Conservation (phyloP, 2,888 invertebrate genomes). For the Nipponacmea schrenckii region DNA sequence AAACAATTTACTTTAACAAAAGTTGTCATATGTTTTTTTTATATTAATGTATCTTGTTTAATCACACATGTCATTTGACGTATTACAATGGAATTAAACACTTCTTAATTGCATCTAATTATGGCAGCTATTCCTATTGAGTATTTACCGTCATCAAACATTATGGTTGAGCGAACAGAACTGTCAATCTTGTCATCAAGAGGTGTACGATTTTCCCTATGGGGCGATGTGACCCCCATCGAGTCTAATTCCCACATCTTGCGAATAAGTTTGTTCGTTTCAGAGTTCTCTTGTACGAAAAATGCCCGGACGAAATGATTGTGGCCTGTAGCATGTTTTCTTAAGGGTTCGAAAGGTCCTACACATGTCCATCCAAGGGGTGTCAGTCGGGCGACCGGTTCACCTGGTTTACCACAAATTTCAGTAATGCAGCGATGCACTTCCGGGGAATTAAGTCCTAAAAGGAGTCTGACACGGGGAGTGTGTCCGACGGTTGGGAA, state of each 20-base stretch:
- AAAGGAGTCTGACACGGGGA: conserved; percentile 12
- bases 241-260: background rate
- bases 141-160: background rate
- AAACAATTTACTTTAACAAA: too few species aligned
- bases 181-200: background rate
- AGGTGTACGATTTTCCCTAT: background rate
- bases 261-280: background rate
- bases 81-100: too few species aligned
- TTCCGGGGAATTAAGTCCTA: conserved; percentile 13
- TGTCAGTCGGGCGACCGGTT: conserved; percentile 17
- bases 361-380: conserved; percentile 20
- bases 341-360: background rate
- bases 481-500: conserved; percentile 8
- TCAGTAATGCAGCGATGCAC: conserved; percentile 11
- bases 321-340: too few species aligned
- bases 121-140: background rate
- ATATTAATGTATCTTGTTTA: too few species aligned
- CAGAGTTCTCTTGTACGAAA: background rate
- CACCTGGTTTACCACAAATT: conserved; percentile 13
- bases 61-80: too few species aligned
- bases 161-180: background rate
- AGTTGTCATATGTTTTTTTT: too few species aligned
- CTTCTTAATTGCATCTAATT: too few species aligned
- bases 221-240: background rate
- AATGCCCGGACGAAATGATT: conserved; percentile 1